Evolutionary conservation across 2,797 vertebrate genomes (phyloP).

Genomic region (Austrolebias charrua): DNA sequence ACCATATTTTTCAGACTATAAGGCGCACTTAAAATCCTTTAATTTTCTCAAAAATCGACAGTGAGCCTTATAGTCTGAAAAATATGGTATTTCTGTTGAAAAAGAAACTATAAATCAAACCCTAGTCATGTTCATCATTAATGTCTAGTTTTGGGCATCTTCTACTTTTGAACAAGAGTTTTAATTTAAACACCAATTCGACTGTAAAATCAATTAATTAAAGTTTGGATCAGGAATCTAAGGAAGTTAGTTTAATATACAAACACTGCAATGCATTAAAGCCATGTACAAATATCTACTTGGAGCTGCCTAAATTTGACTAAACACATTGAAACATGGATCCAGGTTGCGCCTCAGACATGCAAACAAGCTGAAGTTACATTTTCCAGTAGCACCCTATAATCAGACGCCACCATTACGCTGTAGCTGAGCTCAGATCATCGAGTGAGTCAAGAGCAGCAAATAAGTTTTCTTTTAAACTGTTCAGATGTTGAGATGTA

Average conservation of each 20-base stretch:
- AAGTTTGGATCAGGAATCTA: slow-evolving; percentile 8
- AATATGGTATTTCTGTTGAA: too few relatives aligned
- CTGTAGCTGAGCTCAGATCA: slow-evolving; percentile 63
- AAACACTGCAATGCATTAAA: slow-evolving; percentile 23
- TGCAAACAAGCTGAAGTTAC: slow-evolving; percentile 60
- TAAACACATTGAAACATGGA: slow-evolving; percentile 58
- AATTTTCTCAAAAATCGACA: too few relatives aligned
- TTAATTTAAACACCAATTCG: not conserved
- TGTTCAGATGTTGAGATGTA: slow-evolving; percentile 58
- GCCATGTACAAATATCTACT: slow-evolving; percentile 32
- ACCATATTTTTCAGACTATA: too few relatives aligned
- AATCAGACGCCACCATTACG: slow-evolving; percentile 73
- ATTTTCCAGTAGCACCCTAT: slow-evolving; percentile 70
- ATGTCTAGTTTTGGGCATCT: too few relatives aligned
- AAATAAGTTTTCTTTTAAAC: slow-evolving; percentile 50
- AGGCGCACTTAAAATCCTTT: too few relatives aligned
- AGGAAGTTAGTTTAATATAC: slow-evolving; percentile 4
- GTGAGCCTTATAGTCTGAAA: too few relatives aligned
- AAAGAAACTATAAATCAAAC: too few relatives aligned
- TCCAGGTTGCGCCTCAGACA: slow-evolving; percentile 49
- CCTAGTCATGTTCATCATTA: not conserved
- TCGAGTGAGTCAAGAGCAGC: slow-evolving; percentile 54
- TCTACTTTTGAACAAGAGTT: too few relatives aligned
- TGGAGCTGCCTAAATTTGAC: slow-evolving; percentile 46
- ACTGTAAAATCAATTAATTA: slow-evolving; percentile 11